A percentile compares a stretch with the other conserved stretches of the same genome.
These are phyloP conservation scores for Monomorium pharaonis DNA, from an alignment of 1,140 invertebrate genomes.

Conservation along the genomic window DNA sequence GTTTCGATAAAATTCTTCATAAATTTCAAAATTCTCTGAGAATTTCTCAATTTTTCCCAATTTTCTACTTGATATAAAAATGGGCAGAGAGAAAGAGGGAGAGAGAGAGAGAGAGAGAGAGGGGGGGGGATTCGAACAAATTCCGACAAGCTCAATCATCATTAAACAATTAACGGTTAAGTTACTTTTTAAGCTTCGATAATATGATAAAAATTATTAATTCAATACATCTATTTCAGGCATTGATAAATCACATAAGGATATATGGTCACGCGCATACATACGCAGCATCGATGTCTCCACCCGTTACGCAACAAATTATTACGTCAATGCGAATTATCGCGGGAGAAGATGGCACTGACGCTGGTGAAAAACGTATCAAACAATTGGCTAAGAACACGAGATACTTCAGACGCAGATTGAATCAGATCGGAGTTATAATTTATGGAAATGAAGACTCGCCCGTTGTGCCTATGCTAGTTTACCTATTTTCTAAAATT, in stretches of 20 bases:
- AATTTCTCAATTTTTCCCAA: no score
- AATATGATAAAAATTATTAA: no score
- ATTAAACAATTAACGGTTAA: no score
- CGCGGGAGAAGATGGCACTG: conserved; percentile 93
- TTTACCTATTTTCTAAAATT: conserved; percentile 98
- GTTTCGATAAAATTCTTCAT: no score
- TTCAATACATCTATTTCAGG: conserved; percentile 83
- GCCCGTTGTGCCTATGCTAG: conserved; percentile 97
- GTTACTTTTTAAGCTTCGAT: no score
- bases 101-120: no score
- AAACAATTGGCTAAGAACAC: conserved; percentile 93
- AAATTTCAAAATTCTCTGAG: no score
- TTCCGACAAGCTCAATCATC: no score
- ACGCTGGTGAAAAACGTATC: conserved; percentile 91
- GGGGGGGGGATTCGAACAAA: no score
- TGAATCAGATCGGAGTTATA: conserved; percentile 97
- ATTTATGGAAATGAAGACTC: conserved; percentile 98
- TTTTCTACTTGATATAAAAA: no score
- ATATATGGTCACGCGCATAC: conserved; percentile 93
- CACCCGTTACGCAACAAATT: conserved; percentile 96
- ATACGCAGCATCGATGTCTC: conserved; percentile 96
- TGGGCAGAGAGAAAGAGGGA: no score
- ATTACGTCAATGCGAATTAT: conserved; percentile 95
- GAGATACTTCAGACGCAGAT: conserved; percentile 93
- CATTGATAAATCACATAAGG: conserved; percentile 93